Base-by-base conservation (phyloP, 2,113 vertebrate species). In the Phaethon lepturus region DNA sequence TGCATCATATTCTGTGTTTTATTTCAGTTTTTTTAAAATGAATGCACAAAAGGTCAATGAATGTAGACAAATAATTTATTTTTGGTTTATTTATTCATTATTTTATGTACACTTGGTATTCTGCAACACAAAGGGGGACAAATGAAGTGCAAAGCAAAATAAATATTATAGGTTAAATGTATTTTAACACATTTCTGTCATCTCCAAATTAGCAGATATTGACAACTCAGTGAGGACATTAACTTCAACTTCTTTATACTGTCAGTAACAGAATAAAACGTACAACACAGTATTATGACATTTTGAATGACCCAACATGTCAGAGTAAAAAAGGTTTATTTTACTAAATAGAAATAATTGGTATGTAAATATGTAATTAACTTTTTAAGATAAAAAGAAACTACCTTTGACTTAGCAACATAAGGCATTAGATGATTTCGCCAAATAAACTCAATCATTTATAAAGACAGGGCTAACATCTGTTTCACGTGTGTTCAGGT, bases 31-130 rank as follows among this genome's bases (percentile, higher is more conserved):
- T 78, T 95, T 49, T 52, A 2, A 77, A 96, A 96, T 25, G 20
- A 95, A 92, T 45, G 68, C 59, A 88, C 38, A 69, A 72, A 94
- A 94, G 55, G 84, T 94, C 96, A 97, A 92, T 33, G 7, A 95
- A 91, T 50, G 53, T 85, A 94, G 85, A 82, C 85, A 97, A 96
- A 86, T 72, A 42, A 92, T 95, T 92, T 95, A 58, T 87, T 91
- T 56, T 77, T 62, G 63, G 63, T 94, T 95, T 91, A 76, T 95
- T 97, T 97, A 88, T 88, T 93, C 73, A 69, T 76, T 90, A 89
- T 62, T 38, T 97, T 88, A 91, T 73, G 47, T 83, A 96, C 82
- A 92, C 28, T 86, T 82, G 66, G 23, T 78, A 96, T 86, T 95
- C 86, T 71, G 35, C 67, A 96, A 91, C 68, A 92, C 31, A 93